Evolutionary conservation across 2,888 invertebrate species (phyloP), one percentile per base, ranked within the genome.

Genomic region (Acanthacorydalis orientalis): DNA sequence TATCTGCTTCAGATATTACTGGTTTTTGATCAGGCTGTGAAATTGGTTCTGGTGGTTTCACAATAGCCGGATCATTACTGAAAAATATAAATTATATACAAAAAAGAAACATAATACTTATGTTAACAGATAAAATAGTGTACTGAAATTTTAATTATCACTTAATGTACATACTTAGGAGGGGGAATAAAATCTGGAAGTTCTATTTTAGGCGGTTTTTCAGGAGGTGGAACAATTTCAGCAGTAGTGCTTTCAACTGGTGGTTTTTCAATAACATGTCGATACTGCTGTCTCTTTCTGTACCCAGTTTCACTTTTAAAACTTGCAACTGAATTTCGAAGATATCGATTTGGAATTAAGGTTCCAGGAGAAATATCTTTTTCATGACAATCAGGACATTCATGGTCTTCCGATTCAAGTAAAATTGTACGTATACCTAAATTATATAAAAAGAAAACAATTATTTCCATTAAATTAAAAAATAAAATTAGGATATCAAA

Each of bases 241-340:
- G 39, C 42, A 8, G 48, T 53, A 32, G 53, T 54, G 14, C 48
- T 50, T 47, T 50, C 52, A 8, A 41, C 50, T 10, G 43, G 43
- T 10, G 48, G 16, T 31, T 40, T 31, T 32, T 44, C 14, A 31
- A 38, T 35, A 16, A 48, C 50, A 41, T 50, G 48, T 32, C 50
- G 33, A 44, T 51, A 50, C 33, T 50, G 50, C 35, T 64, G 64
- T 49, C 68, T 64, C 53, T 77, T 77, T 38, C 82, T 82, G 62
- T 91, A 92, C 0, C 93, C 92, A 1, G 90, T 90, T 58, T 90
- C 87, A 64, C 91, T 92, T 57, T 84, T 86, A 63, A 92, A 96
- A 55, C 85, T 83, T 48, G 80, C 80, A 1, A 95, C 93, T 1
- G 90, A 85, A 57, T 83, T 89, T 42, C 95, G 74, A 50, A 95